Percentiles rank a stretch among this genome's conserved stretches.
phyloP scores from a whole-genome alignment of 2,797 vertebrate species.

The Halcyon chelicuti region DNA sequence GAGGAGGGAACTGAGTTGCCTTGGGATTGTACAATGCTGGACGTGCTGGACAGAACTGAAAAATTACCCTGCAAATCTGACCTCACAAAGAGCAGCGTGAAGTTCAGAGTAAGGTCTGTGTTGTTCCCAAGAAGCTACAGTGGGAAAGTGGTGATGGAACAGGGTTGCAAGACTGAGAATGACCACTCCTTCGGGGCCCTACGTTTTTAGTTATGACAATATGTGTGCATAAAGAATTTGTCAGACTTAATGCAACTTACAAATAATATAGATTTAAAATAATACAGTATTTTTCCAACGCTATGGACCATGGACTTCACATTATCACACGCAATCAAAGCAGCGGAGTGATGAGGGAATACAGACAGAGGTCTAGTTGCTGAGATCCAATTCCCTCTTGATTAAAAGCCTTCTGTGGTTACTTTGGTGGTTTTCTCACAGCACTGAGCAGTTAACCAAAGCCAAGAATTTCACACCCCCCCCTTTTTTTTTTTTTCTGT shows the following conservation, averaged over 20 bases:
- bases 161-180: neutral
- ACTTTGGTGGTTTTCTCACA: neutral
- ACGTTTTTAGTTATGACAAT: neutral
- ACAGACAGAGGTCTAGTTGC: neutral
- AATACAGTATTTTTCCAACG: neutral
- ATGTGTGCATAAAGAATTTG: neutral
- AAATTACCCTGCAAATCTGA: neutral
- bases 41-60: neutral
- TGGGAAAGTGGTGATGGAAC: neutral
- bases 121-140: neutral
- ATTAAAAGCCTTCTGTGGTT: conserved; percentile 1
- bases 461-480: neutral
- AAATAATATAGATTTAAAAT: neutral
- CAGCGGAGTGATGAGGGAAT: neutral
- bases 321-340: neutral
- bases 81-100: rapidly evolving
- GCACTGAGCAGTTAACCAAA: neutral
- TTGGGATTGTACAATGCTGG: neutral
- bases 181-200: neutral
- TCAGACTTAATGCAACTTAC: neutral
- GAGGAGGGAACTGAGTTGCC: neutral
- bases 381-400: neutral
- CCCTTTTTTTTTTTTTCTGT: neutral
- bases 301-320: neutral
- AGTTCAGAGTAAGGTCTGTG: neutral